Base-by-base conservation (phyloP, 2,888 invertebrate species). In the Orthonychiurus folsomi region DNA sequence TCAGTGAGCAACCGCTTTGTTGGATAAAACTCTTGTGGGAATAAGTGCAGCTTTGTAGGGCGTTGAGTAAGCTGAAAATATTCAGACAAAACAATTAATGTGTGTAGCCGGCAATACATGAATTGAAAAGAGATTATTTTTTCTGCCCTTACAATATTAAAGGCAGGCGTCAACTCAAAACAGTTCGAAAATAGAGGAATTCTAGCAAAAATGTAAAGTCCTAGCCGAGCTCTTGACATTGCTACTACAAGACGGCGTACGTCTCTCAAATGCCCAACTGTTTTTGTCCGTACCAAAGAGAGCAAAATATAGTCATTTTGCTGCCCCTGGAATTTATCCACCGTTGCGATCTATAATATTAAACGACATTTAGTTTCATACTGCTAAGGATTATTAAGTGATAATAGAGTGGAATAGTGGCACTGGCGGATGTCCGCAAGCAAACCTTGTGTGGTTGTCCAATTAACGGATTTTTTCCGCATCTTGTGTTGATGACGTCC, bases 291-390 rank as follows among this genome's bases (percentile, higher is more conserved):
- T 24, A 99, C 99, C 56, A 99, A 79, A 0, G 97, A 99, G 57
- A 99, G 82, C 20, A 99, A 82, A 65, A 99, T 94, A 75, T 92
- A 94, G 79, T 99, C 99, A 78, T 99, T 99, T 79, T 99, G 99
- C 76, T 99, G 99, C 63, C 99, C 99, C 76, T 99, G 99, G 78
- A 95, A 99, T 76, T 97, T 96, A 80, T 99, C 99, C 21, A 99
- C 99, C 0, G 99, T 99, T 0, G 91, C 89, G 26, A 91, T 85
- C 85, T 85, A 71, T 5, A 61, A 61, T 24, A 50, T 27, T 54
- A 26, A 27, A 37, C 21, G n/a, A 21, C 5, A 21, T 9, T 52
- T 20, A 52, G 20, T 5, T 12, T 12, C n/a, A 52, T 52, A 20
- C 24, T 23, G 9, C 52, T 21, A 9, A 52, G n/a, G 20, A 52